Percentiles rank a stretch among this genome's conserved stretches.
Conservation (phyloP, 2,113 vertebrate species). For the Dipodomys ordii region DNA sequence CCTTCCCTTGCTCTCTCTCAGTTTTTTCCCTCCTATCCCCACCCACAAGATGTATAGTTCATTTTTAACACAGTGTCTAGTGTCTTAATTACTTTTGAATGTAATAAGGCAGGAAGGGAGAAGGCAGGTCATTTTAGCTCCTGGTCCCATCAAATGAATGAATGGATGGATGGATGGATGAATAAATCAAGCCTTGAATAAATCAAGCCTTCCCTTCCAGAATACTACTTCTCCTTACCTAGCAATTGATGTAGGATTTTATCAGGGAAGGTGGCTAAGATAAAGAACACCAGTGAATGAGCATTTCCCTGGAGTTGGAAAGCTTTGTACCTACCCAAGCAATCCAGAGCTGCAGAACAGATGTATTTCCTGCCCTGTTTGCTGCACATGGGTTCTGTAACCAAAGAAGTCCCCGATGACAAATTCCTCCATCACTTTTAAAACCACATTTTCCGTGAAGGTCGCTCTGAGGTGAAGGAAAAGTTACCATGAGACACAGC, state of each 20-base stretch:
- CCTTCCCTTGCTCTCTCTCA: too few species aligned
- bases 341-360: slow-evolving; percentile 12
- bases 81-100: slow-evolving; percentile 18
- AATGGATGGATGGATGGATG: too few species aligned
- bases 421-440: slow-evolving; percentile 73
- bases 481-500: slow-evolving; percentile 56
- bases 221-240: background rate
- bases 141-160: background rate
- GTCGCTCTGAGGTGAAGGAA: slow-evolving; percentile 68
- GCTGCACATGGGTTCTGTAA: slow-evolving; percentile 68
- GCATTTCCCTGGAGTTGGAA: background rate
- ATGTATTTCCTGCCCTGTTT: slow-evolving; percentile 71
- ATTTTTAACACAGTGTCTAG: too few species aligned
- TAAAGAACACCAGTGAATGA: background rate
- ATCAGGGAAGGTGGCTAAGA: slow-evolving; percentile 20
- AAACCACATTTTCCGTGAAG: slow-evolving; percentile 78
- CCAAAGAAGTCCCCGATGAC: slow-evolving; percentile 69
- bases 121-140: background rate
- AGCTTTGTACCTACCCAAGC: background rate
- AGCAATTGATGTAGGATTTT: background rate
- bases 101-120: slow-evolving; percentile 54
- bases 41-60: too few species aligned
- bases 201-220: background rate
- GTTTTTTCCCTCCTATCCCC: too few species aligned
- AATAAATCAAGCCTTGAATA: background rate